Evolutionary conservation across 2,797 vertebrate species (phyloP), one percentile per base, ranked within the genome.

Genomic region (Notamacropus eugenii): DNA sequence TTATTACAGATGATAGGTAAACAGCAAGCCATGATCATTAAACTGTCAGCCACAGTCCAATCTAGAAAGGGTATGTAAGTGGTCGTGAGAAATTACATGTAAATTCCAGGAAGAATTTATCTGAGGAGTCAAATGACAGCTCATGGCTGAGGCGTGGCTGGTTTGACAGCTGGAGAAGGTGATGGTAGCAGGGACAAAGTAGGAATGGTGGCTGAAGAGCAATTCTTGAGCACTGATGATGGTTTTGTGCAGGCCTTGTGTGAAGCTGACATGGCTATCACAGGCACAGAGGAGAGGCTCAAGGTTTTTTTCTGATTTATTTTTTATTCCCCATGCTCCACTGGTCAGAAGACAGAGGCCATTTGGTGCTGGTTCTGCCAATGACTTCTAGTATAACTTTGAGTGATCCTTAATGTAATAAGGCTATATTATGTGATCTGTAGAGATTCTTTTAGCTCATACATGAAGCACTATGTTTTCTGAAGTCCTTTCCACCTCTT

Each of bases 11-110:
- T 94, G 92, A 96, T 96, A 74, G 91, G 97, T 93, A 97, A 98
- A 98, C 98, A 98, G 94, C 97, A 98, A 98, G 93, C 95, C 95
- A 97, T 98, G 97, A 98, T 97, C 98, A 98, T 98, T 98, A 98
- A 98, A 97, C 97, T 98, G 98, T 97, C 98, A 97, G 74, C 95
- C 62, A 97, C 98, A 92, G 50, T 96, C 93, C 97, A 95, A 95
- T 98, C 97, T 54, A 96, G 97, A 95, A 96, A 98, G 93, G 96
- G 94, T 94, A 92, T 22, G 93, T 1, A 95, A 90, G 96, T 87
- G 95, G 93, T 94, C 92, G 93, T 16, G 24, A 46, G 74, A 87
- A 46, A 98, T 95, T 96, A 92, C 54, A 97, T 6, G 93, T 95
- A 97, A 97, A 98, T 98, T 24, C 52, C 93, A 46, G 96, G 14